Percentiles rank a stretch among this genome's conserved stretches.
Evolutionary conservation across 2,113 vertebrate genomes (phyloP).

Genomic region (Zapornia atra): DNA sequence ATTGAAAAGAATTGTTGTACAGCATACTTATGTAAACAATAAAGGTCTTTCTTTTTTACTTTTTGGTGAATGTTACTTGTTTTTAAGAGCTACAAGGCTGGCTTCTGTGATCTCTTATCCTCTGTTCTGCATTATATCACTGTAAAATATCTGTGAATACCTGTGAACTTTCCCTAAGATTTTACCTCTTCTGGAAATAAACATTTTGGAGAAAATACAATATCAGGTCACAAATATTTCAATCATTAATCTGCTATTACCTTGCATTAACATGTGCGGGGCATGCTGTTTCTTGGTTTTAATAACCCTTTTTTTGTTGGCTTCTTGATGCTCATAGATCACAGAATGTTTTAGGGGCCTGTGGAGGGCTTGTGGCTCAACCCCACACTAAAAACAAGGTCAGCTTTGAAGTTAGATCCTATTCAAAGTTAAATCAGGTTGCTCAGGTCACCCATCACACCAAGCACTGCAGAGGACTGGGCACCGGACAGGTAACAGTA

Average conservation of each 20-base stretch:
- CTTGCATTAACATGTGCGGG: background rate
- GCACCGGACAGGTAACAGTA: background rate
- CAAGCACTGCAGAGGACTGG: background rate
- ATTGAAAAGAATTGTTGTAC: background rate
- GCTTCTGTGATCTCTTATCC: background rate
- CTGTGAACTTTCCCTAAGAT: background rate
- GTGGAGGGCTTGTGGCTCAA: background rate
- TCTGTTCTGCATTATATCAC: background rate
- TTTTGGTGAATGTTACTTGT: background rate
- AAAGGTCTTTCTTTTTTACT: background rate
- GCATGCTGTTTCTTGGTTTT: background rate
- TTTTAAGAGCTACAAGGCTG: background rate
- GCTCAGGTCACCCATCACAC: background rate
- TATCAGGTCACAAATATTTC: background rate
- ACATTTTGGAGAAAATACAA: background rate
- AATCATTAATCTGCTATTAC: background rate
- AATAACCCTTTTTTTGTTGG: background rate
- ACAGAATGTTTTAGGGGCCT: background rate
- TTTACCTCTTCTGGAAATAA: background rate
- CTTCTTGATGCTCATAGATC: background rate
- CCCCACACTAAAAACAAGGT: background rate
- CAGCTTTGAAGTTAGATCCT: background rate
- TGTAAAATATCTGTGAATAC: background rate
- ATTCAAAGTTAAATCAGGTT: background rate
- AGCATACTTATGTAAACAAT: background rate